Conservation (phyloP, 1,140 invertebrate genomes). For the Globodera rostochiensis region DNA sequence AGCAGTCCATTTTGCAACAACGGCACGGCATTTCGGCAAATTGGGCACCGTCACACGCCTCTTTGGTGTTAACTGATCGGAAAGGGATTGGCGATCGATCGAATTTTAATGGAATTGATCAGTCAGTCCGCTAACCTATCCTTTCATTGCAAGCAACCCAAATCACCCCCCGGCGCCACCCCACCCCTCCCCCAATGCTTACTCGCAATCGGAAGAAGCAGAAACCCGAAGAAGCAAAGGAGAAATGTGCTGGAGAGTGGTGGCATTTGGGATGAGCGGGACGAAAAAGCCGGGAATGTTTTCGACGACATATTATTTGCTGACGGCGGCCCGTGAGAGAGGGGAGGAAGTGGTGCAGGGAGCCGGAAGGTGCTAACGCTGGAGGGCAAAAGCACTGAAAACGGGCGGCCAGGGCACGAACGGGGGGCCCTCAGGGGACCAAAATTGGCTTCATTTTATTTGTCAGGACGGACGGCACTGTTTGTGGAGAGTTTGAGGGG, state of each 20-base stretch:
- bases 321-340: not conserved
- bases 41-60: slow-evolving; percentile 44
- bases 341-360: not conserved
- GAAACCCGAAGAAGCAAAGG: not conserved
- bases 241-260: not conserved
- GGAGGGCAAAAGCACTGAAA: not conserved
- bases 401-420: not conserved
- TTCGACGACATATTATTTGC: not conserved
- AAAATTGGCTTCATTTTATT: slow-evolving; percentile 6
- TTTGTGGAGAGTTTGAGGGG: not conserved
- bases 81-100: not conserved
- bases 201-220: not conserved
- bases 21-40: slow-evolving; percentile 50
- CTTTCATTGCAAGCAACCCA: not conserved
- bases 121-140: too few relatives aligned
- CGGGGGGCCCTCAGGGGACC: not conserved
- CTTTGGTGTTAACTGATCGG: not conserved
- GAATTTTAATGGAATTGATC: not conserved
- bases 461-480: not conserved
- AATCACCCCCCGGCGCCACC: not conserved
- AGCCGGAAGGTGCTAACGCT: not conserved
- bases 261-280: not conserved
- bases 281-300: not conserved
- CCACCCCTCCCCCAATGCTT: not conserved
- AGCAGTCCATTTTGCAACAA: slow-evolving; percentile 65